Evolutionary conservation across 2,888 invertebrate genomes (phyloP).

Genomic region (Gasteruption jaculator): DNA sequence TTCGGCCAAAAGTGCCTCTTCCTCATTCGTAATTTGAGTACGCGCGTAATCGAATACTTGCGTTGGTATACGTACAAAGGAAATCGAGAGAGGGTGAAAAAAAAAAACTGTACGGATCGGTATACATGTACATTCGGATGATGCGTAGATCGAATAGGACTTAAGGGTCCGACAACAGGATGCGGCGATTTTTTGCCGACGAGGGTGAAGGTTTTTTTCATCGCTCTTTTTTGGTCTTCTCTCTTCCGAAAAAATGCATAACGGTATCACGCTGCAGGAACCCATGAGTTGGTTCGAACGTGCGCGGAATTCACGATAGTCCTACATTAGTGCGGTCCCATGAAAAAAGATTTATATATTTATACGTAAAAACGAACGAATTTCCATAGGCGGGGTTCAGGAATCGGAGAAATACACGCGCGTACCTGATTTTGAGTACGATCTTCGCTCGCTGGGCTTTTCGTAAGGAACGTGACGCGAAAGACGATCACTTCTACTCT

Average conservation of each 20-base stretch:
- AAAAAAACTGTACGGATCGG: conserved; percentile 6
- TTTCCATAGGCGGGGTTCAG: not conserved
- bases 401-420: conserved; percentile 13
- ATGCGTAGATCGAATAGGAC: conserved; percentile 21
- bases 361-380: not conserved
- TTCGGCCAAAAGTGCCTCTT: too few species aligned
- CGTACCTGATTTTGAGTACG: conserved; percentile 4
- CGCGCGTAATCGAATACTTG: conserved; percentile 33
- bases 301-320: conserved; percentile 28
- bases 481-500: conserved; percentile 32
- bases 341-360: not conserved
- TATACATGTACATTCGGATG: too few species aligned
- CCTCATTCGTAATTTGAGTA: conserved; percentile 29
- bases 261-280: conserved; percentile 25
- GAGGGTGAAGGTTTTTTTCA: conserved; percentile 9
- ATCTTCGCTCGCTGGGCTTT: conserved; percentile 12
- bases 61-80: conserved; percentile 22
- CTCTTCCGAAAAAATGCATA: conserved; percentile 30
- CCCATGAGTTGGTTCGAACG: conserved; percentile 23
- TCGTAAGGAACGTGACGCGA: conserved; percentile 35
- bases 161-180: conserved; percentile 31
- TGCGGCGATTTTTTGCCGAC: conserved; percentile 33
- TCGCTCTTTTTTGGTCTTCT: not conserved
- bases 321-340: not conserved
- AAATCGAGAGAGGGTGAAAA: conserved; percentile 23